Conservation (phyloP, 2,113 vertebrate genomes). For the Mormoops blainvillei region DNA sequence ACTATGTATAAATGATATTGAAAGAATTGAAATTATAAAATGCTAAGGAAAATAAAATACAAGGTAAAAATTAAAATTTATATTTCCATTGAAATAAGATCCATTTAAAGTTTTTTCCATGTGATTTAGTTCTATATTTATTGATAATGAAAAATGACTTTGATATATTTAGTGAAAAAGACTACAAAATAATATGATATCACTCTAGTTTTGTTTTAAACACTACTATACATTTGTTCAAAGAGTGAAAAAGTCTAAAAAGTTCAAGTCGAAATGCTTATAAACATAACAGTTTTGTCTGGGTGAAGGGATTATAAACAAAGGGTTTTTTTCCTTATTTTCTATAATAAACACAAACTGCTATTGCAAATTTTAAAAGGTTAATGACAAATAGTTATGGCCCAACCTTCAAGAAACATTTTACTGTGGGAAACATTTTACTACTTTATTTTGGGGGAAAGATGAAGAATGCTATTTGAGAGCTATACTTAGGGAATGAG, state of each 20-base stretch:
- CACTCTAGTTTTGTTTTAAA: constrained; percentile 14
- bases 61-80: neutral
- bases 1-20: neutral
- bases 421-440: neutral
- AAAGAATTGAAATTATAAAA: neutral
- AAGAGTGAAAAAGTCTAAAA: neutral
- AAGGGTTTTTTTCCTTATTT: neutral
- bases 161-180: neutral
- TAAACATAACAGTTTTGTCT: neutral
- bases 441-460: neutral
- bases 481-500: neutral
- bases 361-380: neutral
- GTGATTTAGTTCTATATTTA: neutral
- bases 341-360: neutral
- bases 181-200: neutral
- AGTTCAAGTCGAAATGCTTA: neutral
- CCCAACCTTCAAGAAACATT: neutral
- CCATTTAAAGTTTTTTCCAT: neutral
- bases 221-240: neutral
- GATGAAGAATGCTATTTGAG: constrained; percentile 26
- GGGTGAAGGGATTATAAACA: neutral
- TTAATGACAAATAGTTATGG: neutral
- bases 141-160: neutral
- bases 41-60: neutral
- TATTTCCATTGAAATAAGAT: neutral